Evolutionary conservation across 2,888 invertebrate genomes (phyloP).

Genomic region (Ichneumoninae sp.): DNA sequence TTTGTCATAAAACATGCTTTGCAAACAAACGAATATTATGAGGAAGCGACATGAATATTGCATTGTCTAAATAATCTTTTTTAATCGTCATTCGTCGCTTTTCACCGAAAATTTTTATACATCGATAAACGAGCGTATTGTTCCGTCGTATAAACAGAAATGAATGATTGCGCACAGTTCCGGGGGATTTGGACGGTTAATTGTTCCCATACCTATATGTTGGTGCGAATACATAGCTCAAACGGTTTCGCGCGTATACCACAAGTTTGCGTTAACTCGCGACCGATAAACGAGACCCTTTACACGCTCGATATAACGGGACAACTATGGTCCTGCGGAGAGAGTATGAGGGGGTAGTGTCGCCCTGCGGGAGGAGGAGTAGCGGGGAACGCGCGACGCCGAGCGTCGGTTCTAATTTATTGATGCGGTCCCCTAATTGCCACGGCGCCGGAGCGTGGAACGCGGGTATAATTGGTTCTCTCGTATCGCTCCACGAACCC

Average conservation of each 20-base stretch:
- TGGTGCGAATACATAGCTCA: background rate
- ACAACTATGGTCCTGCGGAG: constrained; percentile 1
- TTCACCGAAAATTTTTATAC: background rate
- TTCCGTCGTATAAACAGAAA: background rate
- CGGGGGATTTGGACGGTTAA: constrained; percentile 11
- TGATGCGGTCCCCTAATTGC: constrained; percentile 62
- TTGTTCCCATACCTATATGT: background rate
- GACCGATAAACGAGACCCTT: constrained; percentile 45
- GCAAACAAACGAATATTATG: no score
- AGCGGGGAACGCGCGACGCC: constrained; percentile 17
- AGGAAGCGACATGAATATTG: no score
- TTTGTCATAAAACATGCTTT: no score
- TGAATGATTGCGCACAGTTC: background rate
- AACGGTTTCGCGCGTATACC: background rate
- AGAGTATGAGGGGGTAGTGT: background rate
- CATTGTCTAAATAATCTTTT: background rate
- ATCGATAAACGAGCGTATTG: background rate
- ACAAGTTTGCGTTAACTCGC: constrained; percentile 46
- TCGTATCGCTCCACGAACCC: constrained; percentile 19
- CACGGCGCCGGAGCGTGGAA: constrained; percentile 45
- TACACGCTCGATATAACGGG: constrained; percentile 49
- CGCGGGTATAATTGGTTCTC: constrained; percentile 54
- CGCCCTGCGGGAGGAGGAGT: background rate
- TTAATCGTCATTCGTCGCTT: background rate
- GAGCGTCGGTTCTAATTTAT: constrained; percentile 60